Evolutionary conservation across 2,797 vertebrate species (phyloP).

Genomic region (Danio tinwini): DNA sequence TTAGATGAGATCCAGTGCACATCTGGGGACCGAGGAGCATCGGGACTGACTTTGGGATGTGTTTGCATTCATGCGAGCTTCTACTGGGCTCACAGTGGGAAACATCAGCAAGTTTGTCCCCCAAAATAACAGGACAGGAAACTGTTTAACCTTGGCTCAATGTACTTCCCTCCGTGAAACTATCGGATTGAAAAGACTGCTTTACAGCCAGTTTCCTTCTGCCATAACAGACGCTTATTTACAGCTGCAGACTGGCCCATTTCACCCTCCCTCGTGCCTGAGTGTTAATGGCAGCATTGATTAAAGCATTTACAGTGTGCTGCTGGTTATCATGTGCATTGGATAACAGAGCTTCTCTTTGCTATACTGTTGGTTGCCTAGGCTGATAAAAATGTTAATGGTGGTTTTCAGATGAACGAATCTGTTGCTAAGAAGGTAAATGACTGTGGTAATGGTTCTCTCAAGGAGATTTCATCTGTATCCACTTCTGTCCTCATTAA

Average conservation of each 20-base stretch:
- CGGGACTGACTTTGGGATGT: constrained; percentile 20
- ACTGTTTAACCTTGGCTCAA: constrained; percentile 43
- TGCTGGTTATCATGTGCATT: constrained; percentile 42
- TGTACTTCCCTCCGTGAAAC: constrained; percentile 29
- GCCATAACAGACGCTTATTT: constrained; percentile 41
- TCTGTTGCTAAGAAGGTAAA: constrained; percentile 25
- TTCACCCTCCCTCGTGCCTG: constrained; percentile 30
- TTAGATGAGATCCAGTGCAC: background rate
- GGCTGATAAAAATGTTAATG: constrained; percentile 41
- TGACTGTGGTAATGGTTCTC: constrained; percentile 31
- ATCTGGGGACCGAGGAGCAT: constrained; percentile 16
- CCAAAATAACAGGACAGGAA: constrained; percentile 30
- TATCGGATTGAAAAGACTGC: constrained; percentile 34
- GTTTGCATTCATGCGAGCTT: background rate
- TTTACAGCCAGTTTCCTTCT: constrained; percentile 40
- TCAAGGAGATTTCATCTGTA: constrained; percentile 33
- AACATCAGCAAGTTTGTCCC: constrained; percentile 25
- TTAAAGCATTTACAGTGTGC: constrained; percentile 43
- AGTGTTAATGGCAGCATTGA: constrained; percentile 48
- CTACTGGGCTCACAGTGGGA: constrained; percentile 26
- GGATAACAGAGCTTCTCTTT: constrained; percentile 11
- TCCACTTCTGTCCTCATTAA: constrained; percentile 31
- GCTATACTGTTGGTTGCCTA: background rate
- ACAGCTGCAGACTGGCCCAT: constrained; percentile 40
- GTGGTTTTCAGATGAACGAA: constrained; percentile 34